Evolutionary conservation across 1,140 invertebrate species (phyloP).

Genomic region (Cydia amplana): DNA sequence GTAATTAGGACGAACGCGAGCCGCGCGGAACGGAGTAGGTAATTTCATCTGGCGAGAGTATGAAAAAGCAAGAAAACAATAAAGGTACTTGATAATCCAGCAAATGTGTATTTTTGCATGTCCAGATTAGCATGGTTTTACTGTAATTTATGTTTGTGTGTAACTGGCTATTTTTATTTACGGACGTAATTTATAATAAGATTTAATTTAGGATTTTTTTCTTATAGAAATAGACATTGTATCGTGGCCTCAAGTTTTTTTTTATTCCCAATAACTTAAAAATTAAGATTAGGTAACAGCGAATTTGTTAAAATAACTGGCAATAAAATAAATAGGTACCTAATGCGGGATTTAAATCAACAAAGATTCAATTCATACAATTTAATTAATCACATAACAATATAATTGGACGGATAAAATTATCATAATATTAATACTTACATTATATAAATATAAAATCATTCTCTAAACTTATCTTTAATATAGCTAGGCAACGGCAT

Average conservation of each 20-base stretch:
- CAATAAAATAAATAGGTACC: too few relatives aligned
- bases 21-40: too few relatives aligned
- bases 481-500: slow-evolving; percentile 92
- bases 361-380: not conserved
- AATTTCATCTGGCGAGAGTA: too few relatives aligned
- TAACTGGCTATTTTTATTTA: slow-evolving; percentile 8
- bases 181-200: not conserved
- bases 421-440: slow-evolving; percentile 1
- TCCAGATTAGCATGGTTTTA: too few relatives aligned
- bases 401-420: slow-evolving; percentile 12
- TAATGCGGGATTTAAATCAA: not conserved
- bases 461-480: slow-evolving; percentile 92
- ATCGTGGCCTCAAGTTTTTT: not conserved
- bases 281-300: not conserved
- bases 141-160: not conserved
- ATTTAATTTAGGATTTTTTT: not conserved
- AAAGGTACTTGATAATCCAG: too few relatives aligned
- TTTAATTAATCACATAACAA: slow-evolving; percentile 1
- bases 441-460: slow-evolving; percentile 20
- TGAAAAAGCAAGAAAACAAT: too few relatives aligned
- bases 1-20: too few relatives aligned
- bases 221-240: slow-evolving; percentile 6
- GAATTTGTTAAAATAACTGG: not conserved
- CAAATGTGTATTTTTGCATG: too few relatives aligned
- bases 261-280: not conserved